Conservation (phyloP, 2,113 vertebrate genomes). For the Albula goreensis region DNA sequence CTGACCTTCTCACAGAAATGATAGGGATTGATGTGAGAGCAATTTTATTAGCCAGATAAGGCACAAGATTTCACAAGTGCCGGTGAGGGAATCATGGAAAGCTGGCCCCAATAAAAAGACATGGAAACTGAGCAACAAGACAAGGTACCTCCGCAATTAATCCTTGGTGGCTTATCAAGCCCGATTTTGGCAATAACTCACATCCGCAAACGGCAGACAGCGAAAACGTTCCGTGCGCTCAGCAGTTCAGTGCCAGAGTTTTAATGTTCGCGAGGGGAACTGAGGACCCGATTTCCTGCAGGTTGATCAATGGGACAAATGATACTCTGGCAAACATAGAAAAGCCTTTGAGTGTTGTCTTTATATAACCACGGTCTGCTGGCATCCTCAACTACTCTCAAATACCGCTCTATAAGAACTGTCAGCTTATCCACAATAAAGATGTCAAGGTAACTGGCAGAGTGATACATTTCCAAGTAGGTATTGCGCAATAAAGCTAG, state of each 20-base stretch:
- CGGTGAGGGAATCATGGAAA: neutral
- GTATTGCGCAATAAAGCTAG: neutral
- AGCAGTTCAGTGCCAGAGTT: neutral
- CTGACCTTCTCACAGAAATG: neutral
- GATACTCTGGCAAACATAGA: neutral
- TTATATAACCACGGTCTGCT: neutral
- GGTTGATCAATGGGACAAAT: neutral
- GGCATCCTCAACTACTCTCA: neutral
- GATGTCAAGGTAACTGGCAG: slow-evolving; percentile 2
- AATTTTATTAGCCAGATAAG: neutral
- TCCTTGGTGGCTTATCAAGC: neutral
- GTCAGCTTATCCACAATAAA: slow-evolving; percentile 4
- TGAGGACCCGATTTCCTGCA: neutral
- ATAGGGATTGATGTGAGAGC: neutral
- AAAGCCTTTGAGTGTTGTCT: slow-evolving; percentile 6
- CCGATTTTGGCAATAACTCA: neutral
- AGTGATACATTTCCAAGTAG: neutral
- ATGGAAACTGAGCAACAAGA: neutral
- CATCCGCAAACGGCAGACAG: neutral
- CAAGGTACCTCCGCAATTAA: neutral
- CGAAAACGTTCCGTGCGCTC: neutral
- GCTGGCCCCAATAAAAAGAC: neutral
- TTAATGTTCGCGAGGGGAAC: neutral
- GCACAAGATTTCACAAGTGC: neutral
- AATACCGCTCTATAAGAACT: neutral